Evolutionary conservation across 2,888 invertebrate species (phyloP), one percentile per base, ranked within the genome.

Genomic region (Gastrophysa polygoni): DNA sequence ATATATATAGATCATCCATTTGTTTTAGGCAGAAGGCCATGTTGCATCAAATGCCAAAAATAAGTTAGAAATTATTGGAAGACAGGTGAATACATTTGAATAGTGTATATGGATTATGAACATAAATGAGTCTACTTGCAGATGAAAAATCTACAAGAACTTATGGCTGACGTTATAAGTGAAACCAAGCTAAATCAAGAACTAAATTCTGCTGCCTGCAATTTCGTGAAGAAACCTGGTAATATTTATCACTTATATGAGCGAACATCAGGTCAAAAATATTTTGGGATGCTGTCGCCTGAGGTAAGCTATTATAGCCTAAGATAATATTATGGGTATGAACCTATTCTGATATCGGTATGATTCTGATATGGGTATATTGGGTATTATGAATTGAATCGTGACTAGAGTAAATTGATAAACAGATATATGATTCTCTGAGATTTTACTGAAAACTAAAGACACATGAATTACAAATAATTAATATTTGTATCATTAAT

Each of bases 231-330:
- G 80, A 85, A 86, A 48, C 88, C 91, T 20, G 92, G 92, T 0
- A 84, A 85, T 32, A 81, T 87, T 18, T 92, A 92, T 80, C 88
- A 91, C 79, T 81, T 92, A 43, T 92, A 91, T 78, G 79, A 87
- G 74, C 82, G 86, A 73, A 74, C 82, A 48, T 85, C 87, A 2
- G 90, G 90, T 5, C 88, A 90, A 76, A 82, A 82, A 64, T 91
- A 91, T 78, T 89, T 92, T 72, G 90, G 91, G 48, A 88, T 92
- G 84, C 78, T 92, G 20, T 89, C 90, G 51, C 91, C 91, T 28
- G 80, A 88, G 80, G 90, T 90, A 80, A 76, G 74, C 3, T 32
- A 10, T 14, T 24, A 24, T 24, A 5, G n/a, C n/a, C n/a, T 10
- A 32, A 32, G 6, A 32, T 32, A 8, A 8, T 32, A 32, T 32